These are phyloP conservation scores for Chamaea fasciata DNA, from an alignment of 2,113 vertebrate species.

Conservation along the genomic window DNA sequence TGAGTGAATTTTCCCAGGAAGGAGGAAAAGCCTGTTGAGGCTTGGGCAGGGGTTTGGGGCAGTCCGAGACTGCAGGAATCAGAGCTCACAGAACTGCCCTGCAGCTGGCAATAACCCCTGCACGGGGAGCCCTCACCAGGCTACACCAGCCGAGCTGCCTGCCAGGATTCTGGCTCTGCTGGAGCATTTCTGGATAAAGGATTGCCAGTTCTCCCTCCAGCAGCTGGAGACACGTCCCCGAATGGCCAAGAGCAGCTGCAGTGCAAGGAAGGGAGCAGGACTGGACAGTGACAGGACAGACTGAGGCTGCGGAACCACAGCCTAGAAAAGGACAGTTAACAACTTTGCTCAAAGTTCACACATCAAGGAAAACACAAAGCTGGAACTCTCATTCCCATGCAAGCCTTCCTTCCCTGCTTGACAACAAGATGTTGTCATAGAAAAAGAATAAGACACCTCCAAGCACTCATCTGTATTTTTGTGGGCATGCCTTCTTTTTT, in stretches of 20 bases:
- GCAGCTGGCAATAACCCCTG: background rate
- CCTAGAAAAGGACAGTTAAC: background rate
- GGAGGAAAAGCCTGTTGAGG: background rate
- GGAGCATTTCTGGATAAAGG: background rate
- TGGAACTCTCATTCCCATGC: background rate
- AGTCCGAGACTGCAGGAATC: background rate
- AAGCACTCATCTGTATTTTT: background rate
- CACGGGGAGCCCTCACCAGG: background rate
- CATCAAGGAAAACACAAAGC: background rate
- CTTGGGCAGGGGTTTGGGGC: accelerated
- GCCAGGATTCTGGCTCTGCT: background rate
- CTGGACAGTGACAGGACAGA: background rate
- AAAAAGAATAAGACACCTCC: background rate
- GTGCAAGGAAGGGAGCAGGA: background rate
- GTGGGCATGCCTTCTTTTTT: background rate
- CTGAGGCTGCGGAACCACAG: background rate
- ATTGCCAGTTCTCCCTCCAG: background rate
- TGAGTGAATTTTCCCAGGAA: background rate
- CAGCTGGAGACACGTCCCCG: background rate
- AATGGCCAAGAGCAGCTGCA: background rate
- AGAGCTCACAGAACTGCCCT: background rate
- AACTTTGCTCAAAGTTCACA: background rate
- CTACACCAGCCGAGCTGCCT: accelerated
- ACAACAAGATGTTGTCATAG: background rate
- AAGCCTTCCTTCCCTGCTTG: background rate